Conservation (phyloP, 2,888 invertebrate genomes). For the Villa cingulata region DNA sequence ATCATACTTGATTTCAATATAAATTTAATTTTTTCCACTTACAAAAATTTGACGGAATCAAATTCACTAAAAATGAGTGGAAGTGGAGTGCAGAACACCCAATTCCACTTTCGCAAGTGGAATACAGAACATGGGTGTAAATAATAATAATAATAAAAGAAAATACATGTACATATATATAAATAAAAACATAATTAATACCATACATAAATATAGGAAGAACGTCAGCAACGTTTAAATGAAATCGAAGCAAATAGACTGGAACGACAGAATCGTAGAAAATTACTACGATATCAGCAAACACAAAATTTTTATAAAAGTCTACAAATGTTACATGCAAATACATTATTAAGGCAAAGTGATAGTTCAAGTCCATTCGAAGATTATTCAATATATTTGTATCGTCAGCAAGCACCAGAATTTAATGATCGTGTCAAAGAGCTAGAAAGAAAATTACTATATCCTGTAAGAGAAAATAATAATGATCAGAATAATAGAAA, state of each 20-base stretch:
- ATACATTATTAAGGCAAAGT: constrained; percentile 46
- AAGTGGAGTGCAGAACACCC: too few species aligned
- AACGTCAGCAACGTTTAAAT: constrained; percentile 57
- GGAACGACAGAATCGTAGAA: constrained; percentile 50
- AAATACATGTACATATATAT: too few species aligned
- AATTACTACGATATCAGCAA: constrained; percentile 57
- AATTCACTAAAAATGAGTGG: too few species aligned
- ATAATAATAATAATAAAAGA: too few species aligned
- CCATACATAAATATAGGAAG: constrained; percentile 40
- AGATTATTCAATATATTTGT: constrained; percentile 73
- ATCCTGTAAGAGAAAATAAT: constrained; percentile 46
- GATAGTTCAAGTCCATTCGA: constrained; percentile 50
- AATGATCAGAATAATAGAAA: too few species aligned
- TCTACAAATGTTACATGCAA: constrained; percentile 70
- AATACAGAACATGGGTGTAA: too few species aligned
- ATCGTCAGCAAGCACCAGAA: constrained; percentile 70
- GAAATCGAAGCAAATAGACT: constrained; percentile 55
- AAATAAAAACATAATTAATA: too few species aligned
- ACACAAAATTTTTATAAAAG: constrained; percentile 75
- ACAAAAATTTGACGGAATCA: too few species aligned
- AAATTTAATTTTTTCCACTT: too few species aligned
- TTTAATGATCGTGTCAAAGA: constrained; percentile 75
- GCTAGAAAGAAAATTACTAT: constrained; percentile 59
- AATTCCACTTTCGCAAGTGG: too few species aligned
- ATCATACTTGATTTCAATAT: too few species aligned